These are phyloP conservation scores for Ectemnius cavifrons DNA, from an alignment of 2,888 invertebrate genomes.

Conservation along the genomic window DNA sequence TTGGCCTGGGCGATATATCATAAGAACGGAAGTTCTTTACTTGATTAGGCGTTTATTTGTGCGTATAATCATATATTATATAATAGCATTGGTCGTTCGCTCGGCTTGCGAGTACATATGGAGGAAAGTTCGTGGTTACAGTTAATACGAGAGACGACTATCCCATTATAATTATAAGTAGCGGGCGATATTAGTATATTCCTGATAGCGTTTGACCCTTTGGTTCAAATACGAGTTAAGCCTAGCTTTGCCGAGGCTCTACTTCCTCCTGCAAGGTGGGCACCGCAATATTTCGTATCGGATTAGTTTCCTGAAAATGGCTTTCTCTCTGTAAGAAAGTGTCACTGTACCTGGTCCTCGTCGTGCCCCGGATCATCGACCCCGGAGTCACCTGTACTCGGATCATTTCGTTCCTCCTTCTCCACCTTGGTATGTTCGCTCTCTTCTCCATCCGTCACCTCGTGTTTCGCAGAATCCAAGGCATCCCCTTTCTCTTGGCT, in stretches of 20 bases:
- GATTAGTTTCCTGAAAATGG: constrained; percentile 28
- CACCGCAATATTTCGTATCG: neutral
- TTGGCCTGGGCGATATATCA: constrained; percentile 28
- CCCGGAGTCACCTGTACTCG: constrained; percentile 77
- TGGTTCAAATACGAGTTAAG: neutral
- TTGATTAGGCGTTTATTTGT: constrained; percentile 45
- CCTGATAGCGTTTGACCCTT: neutral
- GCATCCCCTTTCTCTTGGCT: constrained; percentile 35
- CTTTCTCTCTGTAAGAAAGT: constrained; percentile 18
- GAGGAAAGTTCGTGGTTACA: constrained; percentile 1
- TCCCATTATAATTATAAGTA: no score
- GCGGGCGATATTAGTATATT: neutral
- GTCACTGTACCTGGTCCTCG: constrained; percentile 74
- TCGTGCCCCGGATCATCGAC: constrained; percentile 81
- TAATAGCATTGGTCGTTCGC: constrained; percentile 34
- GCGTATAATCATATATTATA: constrained; percentile 45
- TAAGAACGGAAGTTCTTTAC: constrained; percentile 29
- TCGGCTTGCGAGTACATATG: constrained; percentile 21
- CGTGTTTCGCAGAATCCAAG: constrained; percentile 36
- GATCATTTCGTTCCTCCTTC: constrained; percentile 77
- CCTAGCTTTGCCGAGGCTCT: neutral
- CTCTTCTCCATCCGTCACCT: constrained; percentile 30
- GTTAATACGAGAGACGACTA: no score
- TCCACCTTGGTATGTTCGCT: constrained; percentile 57
- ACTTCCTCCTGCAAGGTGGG: neutral